phyloP scores from a whole-genome alignment of 2,113 vertebrate species.

The Campylomormyrus tamandua region DNA sequence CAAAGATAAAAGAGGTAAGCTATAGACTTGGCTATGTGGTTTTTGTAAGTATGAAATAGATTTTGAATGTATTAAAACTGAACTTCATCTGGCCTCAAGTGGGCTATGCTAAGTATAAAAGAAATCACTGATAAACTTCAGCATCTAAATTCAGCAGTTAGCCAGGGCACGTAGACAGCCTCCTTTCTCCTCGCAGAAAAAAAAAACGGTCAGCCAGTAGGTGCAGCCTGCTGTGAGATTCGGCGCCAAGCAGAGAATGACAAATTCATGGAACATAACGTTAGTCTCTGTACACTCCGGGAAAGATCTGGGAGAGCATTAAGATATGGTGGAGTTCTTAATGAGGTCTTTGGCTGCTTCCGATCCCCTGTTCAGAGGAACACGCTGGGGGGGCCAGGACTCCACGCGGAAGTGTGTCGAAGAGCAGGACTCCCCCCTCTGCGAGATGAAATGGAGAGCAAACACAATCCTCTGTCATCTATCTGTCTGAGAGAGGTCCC shows the following conservation, averaged over 20 bases:
- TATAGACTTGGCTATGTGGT: background rate
- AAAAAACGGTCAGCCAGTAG: background rate
- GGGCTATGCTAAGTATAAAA: background rate
- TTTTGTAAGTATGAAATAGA: background rate
- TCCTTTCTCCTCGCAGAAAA: background rate
- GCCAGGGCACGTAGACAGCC: background rate
- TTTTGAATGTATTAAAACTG: background rate
- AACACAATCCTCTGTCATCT: background rate
- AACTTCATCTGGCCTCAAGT: background rate
- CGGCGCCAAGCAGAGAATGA: background rate
- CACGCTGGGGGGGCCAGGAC: background rate
- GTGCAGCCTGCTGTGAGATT: slow-evolving; percentile 1
- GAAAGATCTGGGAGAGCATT: slow-evolving; percentile 1
- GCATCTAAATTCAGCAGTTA: background rate
- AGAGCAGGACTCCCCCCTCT: background rate
- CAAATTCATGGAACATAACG: background rate
- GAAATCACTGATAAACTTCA: background rate
- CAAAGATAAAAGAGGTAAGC: background rate
- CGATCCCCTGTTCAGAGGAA: slow-evolving; percentile 3
- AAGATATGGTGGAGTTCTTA: background rate
- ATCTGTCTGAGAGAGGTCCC: background rate
- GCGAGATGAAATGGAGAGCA: background rate
- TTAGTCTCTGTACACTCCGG: background rate
- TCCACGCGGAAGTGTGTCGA: background rate
- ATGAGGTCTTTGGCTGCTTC: background rate